Percentiles rank a stretch among this genome's conserved stretches.
These are phyloP conservation scores for Pantherophis guttatus DNA, from an alignment of 2,113 vertebrate genomes.

Conservation along the genomic window DNA sequence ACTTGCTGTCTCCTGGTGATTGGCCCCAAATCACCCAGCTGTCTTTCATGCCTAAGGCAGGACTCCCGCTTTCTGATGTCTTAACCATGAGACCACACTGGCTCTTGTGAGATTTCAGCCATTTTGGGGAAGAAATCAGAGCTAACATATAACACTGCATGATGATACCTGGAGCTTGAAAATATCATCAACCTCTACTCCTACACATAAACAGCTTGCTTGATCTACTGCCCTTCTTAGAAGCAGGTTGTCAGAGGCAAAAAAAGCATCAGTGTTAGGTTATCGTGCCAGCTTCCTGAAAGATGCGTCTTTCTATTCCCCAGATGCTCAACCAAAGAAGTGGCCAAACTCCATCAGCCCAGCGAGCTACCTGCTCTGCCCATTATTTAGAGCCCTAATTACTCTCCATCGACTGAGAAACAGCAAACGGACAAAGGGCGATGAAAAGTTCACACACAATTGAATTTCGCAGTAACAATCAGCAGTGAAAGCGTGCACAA, in stretches of 20 bases:
- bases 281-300: background rate
- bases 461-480: constrained; percentile 35
- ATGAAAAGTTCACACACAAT: constrained; percentile 30
- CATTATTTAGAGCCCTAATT: constrained; percentile 32
- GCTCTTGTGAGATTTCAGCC: background rate
- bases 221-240: constrained; percentile 7
- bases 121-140: background rate
- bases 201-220: background rate
- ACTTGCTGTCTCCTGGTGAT: background rate
- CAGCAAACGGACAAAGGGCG: constrained; percentile 23
- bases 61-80: background rate
- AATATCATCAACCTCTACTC: background rate
- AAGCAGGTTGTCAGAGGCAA: background rate
- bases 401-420: constrained; percentile 27
- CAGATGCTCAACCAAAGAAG: background rate
- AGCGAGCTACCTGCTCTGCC: background rate
- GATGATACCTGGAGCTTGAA: background rate
- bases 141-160: background rate
- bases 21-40: background rate
- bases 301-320: background rate
- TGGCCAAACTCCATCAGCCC: background rate
- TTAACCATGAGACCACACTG: background rate
- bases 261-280: background rate
- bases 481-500: background rate
- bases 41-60: background rate